Evolutionary conservation across 2,888 invertebrate genomes (phyloP), one percentile per base, ranked within the genome.

Genomic region (Torymus aiolomorphi): DNA sequence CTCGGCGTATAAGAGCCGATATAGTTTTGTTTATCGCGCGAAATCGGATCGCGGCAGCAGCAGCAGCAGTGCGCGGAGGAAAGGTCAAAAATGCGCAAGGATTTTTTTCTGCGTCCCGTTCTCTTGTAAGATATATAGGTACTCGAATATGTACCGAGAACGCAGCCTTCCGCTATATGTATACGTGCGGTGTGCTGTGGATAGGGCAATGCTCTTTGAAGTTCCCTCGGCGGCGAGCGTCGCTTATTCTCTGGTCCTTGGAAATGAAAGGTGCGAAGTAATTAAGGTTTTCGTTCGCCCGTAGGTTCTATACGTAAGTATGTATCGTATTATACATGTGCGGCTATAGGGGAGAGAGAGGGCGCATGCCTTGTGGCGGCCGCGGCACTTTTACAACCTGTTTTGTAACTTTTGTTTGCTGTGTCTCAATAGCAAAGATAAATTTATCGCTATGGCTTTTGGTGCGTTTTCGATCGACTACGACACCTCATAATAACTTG

Each of bases 221-320:
- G 42, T 42, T 42, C 8, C 42, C 42, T 42, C 42, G 42, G 42
- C 8, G 8, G 42, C 42, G 42, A 42, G 42, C 42, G 42, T 42
- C 42, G 42, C 8, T 42, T 42, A 42, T 66, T 71, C 18, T 52
- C 52, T 5, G 72, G 18, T 73, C 67, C 66, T 73, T 73, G 61
- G 51, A 78, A 73, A 73, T 73, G 67, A 78, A 73, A 78, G 78
- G 73, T 78, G 67, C 67, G 62, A 69, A 73, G 67, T 78, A 78
- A 78, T 73, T 73, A 78, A 67, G 67, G 61, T 73, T 78, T 73
- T 73, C 63, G 73, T 62, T 62, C n/a, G 14, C 5, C 2, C 56
- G 71, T 14, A 54, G 2, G 54, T 8, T 42, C 1, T 13, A 52
- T 62, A 52, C 54, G 54, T 18, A 16, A 13, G 24, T 67, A 18